Base-by-base conservation (phyloP, 2,888 invertebrate species). In the Neria commutata region DNA sequence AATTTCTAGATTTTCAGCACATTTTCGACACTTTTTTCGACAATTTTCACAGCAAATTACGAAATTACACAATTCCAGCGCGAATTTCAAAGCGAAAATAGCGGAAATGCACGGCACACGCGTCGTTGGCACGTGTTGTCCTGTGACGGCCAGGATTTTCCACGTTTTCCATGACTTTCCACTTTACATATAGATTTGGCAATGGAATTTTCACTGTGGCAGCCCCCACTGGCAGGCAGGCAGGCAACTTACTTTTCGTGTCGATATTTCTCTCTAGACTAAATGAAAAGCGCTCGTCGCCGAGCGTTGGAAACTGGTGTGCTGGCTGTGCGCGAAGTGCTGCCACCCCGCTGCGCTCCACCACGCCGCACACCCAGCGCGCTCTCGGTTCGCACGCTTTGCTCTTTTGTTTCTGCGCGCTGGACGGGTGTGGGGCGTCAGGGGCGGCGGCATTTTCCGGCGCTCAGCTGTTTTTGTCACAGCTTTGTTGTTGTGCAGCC, bases 221-320 rank as follows among this genome's bases (percentile, higher is more conserved):
- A n/a, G 45, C 42, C n/a, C 23, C 25, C 26, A 14, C 14, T 70
- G 54, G 62, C 65, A 61, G 46, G 47, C 45, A 45, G 51, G 47
- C 54, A 49, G 34, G 34, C 57, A 73, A 76, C 79, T 79, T 79
- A 79, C 79, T 78, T 76, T 73, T 79, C 79, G 79, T 79, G 78
- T 78, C 79, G 79, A 78, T 76, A 77, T 76, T 78, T 76, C 79
- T 74, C 79, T 77, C 74, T 72, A 79, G 79, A 77, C 80, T 80
- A 66, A 71, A 62, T 58, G 55, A 61, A 60, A 52, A 56, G 58
- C 61, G 52, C 57, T 62, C 63, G 61, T 54, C 56, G 51, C 53
- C 58, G 46, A 37, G 52, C n/a, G 19, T n/a, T 42, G 19, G 42
- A 42, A 42, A 40, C 24, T 53, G 33, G 29, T 62, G 63, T 61